Evolutionary conservation across 2,888 invertebrate species (phyloP).

Genomic region (Volucella zonaria): DNA sequence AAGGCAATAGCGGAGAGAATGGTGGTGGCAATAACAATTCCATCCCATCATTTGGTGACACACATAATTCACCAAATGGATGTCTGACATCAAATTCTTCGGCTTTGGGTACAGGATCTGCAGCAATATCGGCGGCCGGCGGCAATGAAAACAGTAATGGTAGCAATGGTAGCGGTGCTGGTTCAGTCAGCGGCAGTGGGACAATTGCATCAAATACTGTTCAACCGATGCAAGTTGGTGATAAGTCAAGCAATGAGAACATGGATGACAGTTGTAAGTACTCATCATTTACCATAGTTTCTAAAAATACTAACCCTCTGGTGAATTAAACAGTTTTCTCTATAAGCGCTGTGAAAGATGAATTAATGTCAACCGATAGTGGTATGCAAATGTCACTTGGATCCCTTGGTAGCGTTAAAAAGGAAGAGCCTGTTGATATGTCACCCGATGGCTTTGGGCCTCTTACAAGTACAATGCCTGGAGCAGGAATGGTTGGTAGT

Average conservation of each 20-base stretch:
- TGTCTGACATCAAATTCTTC: constrained; percentile 61
- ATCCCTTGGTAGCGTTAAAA: constrained; percentile 78
- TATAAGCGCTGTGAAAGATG: constrained; percentile 63
- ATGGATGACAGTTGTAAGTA: constrained; percentile 67
- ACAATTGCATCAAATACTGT: constrained; percentile 54
- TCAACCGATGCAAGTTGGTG: constrained; percentile 63
- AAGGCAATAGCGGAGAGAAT: constrained; percentile 32
- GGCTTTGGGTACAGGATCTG: constrained; percentile 25
- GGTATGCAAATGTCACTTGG: constrained; percentile 76
- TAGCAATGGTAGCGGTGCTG: constrained; percentile 52
- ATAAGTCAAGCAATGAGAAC: constrained; percentile 69
- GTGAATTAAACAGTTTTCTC: constrained; percentile 59
- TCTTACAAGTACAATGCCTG: constrained; percentile 71
- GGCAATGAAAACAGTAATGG: constrained; percentile 65
- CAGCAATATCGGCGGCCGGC: constrained; percentile 52
- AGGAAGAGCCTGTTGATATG: constrained; percentile 79
- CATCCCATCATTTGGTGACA: constrained; percentile 59
- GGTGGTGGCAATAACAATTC: constrained; percentile 43
- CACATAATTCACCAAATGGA: constrained; percentile 60
- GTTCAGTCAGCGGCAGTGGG: constrained; percentile 31
- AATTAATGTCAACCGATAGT: constrained; percentile 60
- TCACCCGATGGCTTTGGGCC: constrained; percentile 81
- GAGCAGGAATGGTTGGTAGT: constrained; percentile 32
- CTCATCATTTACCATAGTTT: background rate
- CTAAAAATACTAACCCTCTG: background rate